These are phyloP conservation scores for Morpho helenor DNA, from an alignment of 2,888 invertebrate genomes.

Conservation along the genomic window DNA sequence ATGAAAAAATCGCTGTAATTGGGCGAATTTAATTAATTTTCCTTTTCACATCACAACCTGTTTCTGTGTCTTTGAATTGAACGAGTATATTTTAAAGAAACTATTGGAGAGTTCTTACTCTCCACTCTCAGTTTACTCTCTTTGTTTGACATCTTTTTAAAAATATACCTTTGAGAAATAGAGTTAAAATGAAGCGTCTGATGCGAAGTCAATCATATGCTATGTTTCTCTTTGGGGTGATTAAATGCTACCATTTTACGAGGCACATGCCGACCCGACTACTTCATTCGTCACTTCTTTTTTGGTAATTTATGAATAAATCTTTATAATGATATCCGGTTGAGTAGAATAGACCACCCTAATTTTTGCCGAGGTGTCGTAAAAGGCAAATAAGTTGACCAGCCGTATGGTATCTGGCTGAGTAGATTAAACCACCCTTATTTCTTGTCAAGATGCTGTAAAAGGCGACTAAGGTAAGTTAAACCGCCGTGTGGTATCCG, in stretches of 20 bases:
- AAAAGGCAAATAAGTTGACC: too few relatives aligned
- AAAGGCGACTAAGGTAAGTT: too few relatives aligned
- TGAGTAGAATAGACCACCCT: too few relatives aligned
- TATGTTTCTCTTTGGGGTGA: constrained; percentile 41
- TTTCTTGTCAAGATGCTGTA: too few relatives aligned
- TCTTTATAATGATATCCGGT: constrained; percentile 1
- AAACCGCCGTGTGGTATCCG: not conserved
- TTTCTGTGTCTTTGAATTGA: constrained; percentile 65
- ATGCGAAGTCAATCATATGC: not conserved
- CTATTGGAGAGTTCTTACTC: constrained; percentile 28
- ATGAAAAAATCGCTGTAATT: constrained; percentile 66
- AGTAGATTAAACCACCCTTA: too few relatives aligned
- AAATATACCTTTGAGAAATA: constrained; percentile 40
- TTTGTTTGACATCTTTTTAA: constrained; percentile 38
- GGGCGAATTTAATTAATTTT: constrained; percentile 53
- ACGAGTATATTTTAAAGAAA: constrained; percentile 59
- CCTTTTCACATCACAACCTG: constrained; percentile 52
- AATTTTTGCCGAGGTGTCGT: too few relatives aligned
- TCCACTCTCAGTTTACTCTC: constrained; percentile 11
- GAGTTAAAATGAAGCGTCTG: constrained; percentile 39
- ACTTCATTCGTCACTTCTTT: constrained; percentile 59
- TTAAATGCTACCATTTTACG: constrained; percentile 61
- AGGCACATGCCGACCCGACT: constrained; percentile 49
- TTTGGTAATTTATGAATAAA: constrained; percentile 55
- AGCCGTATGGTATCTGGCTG: not conserved